Percentiles rank a stretch among this genome's conserved stretches.
phyloP scores from a whole-genome alignment of 2,113 vertebrate species.

The Ginglymostoma cirratum region DNA sequence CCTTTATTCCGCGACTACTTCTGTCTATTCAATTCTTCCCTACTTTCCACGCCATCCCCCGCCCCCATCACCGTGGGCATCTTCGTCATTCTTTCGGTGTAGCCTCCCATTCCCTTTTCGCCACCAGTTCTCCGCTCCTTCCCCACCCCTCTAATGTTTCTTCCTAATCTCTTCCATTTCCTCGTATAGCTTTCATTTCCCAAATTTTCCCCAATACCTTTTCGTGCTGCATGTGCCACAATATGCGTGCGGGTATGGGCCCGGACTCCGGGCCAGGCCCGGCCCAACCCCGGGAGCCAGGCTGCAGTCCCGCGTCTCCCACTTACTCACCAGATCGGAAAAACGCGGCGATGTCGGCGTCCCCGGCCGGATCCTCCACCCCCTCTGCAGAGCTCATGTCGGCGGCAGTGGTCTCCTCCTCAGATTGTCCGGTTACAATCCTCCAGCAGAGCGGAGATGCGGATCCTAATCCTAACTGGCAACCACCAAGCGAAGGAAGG shows the following conservation, averaged over 20 bases:
- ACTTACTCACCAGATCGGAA: slow-evolving; percentile 25
- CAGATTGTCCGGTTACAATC: background rate
- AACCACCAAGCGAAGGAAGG: background rate
- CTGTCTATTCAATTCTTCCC: background rate
- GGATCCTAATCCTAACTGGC: background rate
- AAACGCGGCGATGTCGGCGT: slow-evolving; percentile 31
- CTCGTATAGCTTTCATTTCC: background rate
- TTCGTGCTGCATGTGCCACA: background rate
- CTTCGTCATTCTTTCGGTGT: background rate
- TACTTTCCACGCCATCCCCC: background rate
- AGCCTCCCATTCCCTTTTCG: background rate
- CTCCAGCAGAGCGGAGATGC: background rate
- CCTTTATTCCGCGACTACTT: background rate
- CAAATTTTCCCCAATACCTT: background rate
- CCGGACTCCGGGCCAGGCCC: background rate
- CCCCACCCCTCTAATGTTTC: background rate
- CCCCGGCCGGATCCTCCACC: slow-evolving; percentile 23
- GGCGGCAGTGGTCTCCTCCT: background rate
- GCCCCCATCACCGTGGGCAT: background rate
- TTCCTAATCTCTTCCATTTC: background rate
- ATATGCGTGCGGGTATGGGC: background rate
- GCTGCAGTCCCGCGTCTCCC: background rate
- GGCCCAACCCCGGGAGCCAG: background rate
- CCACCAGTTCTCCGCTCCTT: background rate
- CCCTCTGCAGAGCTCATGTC: slow-evolving; percentile 33